Evolutionary conservation across 2,113 vertebrate genomes (phyloP), one percentile per base, ranked within the genome.

Genomic region (Onychorhynchus coronatus): DNA sequence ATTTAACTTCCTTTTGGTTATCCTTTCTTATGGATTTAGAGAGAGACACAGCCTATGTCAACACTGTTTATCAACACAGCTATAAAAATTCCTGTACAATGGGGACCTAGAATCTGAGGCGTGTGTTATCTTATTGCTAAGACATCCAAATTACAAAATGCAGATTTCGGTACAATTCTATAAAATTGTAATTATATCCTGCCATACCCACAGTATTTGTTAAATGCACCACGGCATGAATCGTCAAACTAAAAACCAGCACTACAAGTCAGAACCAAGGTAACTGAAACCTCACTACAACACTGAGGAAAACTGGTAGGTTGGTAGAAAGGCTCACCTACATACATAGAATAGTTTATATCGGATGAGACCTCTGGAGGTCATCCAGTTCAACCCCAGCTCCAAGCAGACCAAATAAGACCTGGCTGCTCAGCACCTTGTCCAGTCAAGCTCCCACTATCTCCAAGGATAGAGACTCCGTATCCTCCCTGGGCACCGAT

Each of bases 81-180:
- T 72, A 44, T 50, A 88, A 94, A 82, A 86, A 50, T 59, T 95
- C 82, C 87, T 52, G 12, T 92, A 71, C 72, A 95, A 49, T 55
- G 49, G 86, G 67, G 96, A 67, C 16, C 70, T 67, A 55, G 78
- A 67, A 35, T 76, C 88, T 85, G 77, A 96, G 74, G n/a, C 61
- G 81, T 35, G 81, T 72, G 21, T n/a, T 94, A 88, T 72, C 75
- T 91, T 77, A 88, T 7, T 37, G 93, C 86, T 90, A 95, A 95
- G 47, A 80, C 23, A 71, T 41, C 13, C 53, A 72, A 86, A 81
- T 72, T 59, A 37, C 25, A 50, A 77, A 96, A 86, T 58, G 59
- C 33, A 86, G 74, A 81, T 91, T 91, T 78, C 73, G 62, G 61
- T 41, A 27, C 27, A 49, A 75, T 79, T 88, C 68, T 39, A 47